phyloP scores from a whole-genome alignment of 2,888 invertebrate genomes.

The Myopa testacea region DNA sequence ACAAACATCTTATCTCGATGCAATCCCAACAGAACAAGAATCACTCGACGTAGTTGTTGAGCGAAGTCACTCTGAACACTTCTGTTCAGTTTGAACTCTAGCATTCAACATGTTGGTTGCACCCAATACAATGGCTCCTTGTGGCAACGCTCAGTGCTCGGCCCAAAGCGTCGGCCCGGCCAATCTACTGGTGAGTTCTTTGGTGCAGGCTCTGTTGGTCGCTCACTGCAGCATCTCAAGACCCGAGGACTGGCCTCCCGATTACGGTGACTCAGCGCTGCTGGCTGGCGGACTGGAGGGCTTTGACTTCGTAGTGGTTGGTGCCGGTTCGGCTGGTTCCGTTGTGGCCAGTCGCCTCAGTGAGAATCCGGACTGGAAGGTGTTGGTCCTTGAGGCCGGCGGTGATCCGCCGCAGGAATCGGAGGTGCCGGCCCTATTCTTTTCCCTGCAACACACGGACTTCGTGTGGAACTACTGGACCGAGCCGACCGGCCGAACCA shows the following conservation, averaged over 20 bases:
- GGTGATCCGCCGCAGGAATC: slow-evolving; percentile 69
- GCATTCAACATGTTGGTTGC: neutral
- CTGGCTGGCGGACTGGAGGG: slow-evolving; percentile 58
- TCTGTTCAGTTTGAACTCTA: neutral
- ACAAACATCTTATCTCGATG: too few species aligned
- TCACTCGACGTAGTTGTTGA: neutral
- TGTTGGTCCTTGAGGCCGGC: slow-evolving; percentile 71
- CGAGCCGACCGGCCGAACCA: slow-evolving; percentile 53
- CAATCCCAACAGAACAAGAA: too few species aligned
- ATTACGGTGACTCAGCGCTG: slow-evolving; percentile 59
- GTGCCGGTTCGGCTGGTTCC: slow-evolving; percentile 70
- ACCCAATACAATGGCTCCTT: neutral
- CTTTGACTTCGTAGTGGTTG: slow-evolving; percentile 69
- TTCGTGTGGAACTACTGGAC: slow-evolving; percentile 59
- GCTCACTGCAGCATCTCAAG: slow-evolving; percentile 73
- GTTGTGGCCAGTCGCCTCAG: slow-evolving; percentile 70
- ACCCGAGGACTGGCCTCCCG: slow-evolving; percentile 71
- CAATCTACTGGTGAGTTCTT: slow-evolving; percentile 70
- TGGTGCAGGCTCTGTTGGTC: slow-evolving; percentile 73
- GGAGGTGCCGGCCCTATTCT: slow-evolving; percentile 59
- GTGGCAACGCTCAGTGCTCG: slow-evolving; percentile 47
- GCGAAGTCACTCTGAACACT: neutral
- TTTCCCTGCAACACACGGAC: slow-evolving; percentile 53
- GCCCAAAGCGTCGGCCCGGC: slow-evolving; percentile 55
- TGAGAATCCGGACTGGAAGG: slow-evolving; percentile 67